Base-by-base conservation (phyloP, 2,888 invertebrate species). In the Sialis fuliginosa region DNA sequence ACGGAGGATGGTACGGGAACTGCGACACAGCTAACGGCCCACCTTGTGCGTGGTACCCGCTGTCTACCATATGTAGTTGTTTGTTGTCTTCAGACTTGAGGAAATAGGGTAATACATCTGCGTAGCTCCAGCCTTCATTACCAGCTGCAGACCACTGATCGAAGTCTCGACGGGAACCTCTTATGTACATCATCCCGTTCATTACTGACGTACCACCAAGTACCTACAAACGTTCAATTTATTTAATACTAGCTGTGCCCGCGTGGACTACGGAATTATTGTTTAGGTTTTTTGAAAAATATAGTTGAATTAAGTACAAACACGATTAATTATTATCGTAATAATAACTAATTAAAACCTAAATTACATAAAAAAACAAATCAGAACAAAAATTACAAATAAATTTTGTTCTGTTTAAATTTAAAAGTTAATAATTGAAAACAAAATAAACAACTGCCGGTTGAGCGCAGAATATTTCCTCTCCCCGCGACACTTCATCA, bases 151-250 rank as follows among this genome's bases (percentile, higher is more conserved):
- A 86, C 93, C 92, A 93, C 50, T 76, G 72, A 60, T 93, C 88
- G 65, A 81, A 93, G 65, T 93, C 93, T 50, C 77, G 77, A 30
- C 81, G 75, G 48, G 89, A 81, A 1, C 93, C 93, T 31, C 93
- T 73, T 53, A 93, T 86, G 64, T 93, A 93, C 78, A 87, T 91
- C 93, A 95, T 95, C 22, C 93, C 93, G 64, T 95, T 95, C 69
- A 93, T 76, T 0, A 89, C 88, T 10, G 91, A 91, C 1, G 90
- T 91, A 1, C 93, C 93, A 6, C 93, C 93, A 7, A 91, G 65
- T 0, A 88, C 87, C 82, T 82, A 60, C 8, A 50, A 44, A 34
- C 33, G 42, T 37, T 37, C 4, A 37, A 9, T 10, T 37, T 5
- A n/a, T 35, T 35, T 35, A n/a, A 35, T 22, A 22, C n/a, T n/a